A percentile compares a stretch with the other conserved stretches of the same genome.
Conservation (phyloP, 1,140 invertebrate genomes). For the Berghia stephanieae region DNA sequence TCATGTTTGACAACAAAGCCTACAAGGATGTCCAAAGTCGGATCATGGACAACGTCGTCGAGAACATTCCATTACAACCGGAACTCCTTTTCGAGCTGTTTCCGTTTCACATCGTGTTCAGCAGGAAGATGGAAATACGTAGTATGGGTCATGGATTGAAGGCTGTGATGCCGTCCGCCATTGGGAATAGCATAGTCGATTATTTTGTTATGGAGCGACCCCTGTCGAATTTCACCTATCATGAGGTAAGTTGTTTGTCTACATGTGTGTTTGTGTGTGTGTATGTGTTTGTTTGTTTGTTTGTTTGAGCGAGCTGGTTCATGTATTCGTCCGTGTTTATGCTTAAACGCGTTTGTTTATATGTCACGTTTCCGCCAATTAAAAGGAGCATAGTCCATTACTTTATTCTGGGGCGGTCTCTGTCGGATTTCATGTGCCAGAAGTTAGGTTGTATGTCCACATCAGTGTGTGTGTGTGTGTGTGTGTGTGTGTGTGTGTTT, state of each 20-base stretch:
- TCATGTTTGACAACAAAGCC: conserved; percentile 93
- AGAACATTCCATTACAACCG: conserved; percentile 70
- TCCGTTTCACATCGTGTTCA: conserved; percentile 96
- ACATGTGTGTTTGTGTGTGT: not conserved
- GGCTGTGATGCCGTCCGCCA: conserved; percentile 86
- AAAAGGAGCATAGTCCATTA: too few relatives aligned
- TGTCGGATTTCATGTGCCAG: not conserved
- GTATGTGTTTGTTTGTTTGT: not conserved
- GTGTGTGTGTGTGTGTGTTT: conserved; percentile 15
- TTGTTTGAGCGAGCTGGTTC: not conserved
- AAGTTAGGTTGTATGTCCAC: not conserved
- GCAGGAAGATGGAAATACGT: conserved; percentile 90
- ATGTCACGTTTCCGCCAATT: too few relatives aligned
- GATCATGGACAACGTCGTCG: conserved; percentile 39
- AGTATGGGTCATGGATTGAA: conserved; percentile 86
- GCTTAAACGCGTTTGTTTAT: too few relatives aligned
- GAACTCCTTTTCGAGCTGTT: conserved; percentile 92
- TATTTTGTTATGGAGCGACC: conserved; percentile 90
- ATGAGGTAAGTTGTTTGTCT: conserved; percentile 77
- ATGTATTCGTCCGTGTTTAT: too few relatives aligned
- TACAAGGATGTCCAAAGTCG: conserved; percentile 53
- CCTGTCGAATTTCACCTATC: conserved; percentile 90
- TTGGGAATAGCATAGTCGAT: conserved; percentile 81
- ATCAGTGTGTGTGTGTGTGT: conserved; percentile 11
- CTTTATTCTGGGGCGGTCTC: not conserved